phyloP scores from a whole-genome alignment of 2,113 vertebrate genomes.

The Crotalus viridis region DNA sequence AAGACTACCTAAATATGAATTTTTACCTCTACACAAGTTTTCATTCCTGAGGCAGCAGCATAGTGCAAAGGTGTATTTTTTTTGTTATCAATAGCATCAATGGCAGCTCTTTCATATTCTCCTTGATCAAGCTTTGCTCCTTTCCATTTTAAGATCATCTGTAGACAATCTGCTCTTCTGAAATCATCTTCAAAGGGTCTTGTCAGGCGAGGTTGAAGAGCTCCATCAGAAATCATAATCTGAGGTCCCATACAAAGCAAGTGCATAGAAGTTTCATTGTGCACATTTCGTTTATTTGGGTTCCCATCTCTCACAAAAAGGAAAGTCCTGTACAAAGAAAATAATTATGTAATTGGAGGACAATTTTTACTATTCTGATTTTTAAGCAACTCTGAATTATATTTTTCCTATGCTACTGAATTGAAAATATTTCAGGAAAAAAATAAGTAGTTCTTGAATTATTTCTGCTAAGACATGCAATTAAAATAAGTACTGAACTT shows the following conservation, averaged over 20 bases:
- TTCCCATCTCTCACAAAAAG: conserved; percentile 94
- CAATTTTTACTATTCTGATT: neutral
- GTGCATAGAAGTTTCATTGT: conserved; percentile 96
- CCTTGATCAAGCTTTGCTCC: conserved; percentile 95
- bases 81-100: conserved; percentile 93
- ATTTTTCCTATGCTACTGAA: neutral
- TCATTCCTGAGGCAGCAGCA: conserved; percentile 97
- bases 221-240: conserved; percentile 90
- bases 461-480: neutral
- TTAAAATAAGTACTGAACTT: neutral
- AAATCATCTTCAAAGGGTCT: conserved; percentile 86
- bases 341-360: neutral
- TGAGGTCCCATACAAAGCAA: conserved; percentile 96
- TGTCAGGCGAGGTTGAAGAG: conserved; percentile 86
- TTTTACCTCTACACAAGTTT: conserved; percentile 93
- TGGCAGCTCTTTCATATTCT: conserved; percentile 89
- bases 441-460: neutral
- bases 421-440: neutral
- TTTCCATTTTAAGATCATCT: conserved; percentile 91
- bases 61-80: conserved; percentile 95
- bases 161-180: conserved; percentile 88
- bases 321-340: conserved; percentile 80
- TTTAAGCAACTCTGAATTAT: neutral
- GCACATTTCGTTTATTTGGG: conserved; percentile 96
- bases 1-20: neutral